These are phyloP conservation scores for Anagrus nilaparvatae DNA, from an alignment of 1,140 invertebrate genomes.

Conservation along the genomic window DNA sequence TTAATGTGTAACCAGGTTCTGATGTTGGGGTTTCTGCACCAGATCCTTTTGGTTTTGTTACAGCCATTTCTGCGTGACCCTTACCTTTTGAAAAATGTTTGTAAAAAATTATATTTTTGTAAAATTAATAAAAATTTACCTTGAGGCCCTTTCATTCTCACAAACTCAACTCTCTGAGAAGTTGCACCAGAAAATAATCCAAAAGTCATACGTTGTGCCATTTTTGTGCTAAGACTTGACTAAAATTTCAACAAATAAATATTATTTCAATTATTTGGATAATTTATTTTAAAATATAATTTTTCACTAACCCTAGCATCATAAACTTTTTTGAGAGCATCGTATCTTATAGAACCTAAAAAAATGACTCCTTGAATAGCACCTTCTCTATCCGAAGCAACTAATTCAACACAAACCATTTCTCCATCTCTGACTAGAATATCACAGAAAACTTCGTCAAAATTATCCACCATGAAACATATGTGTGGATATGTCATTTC, in stretches of 20 bases:
- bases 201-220: constrained; percentile 93
- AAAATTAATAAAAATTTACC: constrained; percentile 32
- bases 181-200: constrained; percentile 72
- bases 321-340: constrained; percentile 92
- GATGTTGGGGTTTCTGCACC: constrained; percentile 91
- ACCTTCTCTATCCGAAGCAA: constrained; percentile 77
- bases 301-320: constrained; percentile 76
- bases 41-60: constrained; percentile 80
- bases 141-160: constrained; percentile 92
- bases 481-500: constrained; percentile 98
- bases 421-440: constrained; percentile 93
- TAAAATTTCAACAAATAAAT: constrained; percentile 43
- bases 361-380: constrained; percentile 87
- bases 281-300: constrained; percentile 1
- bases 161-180: constrained; percentile 88
- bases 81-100: constrained; percentile 47
- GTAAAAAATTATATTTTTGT: background rate
- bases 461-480: constrained; percentile 98
- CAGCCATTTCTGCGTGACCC: constrained; percentile 96
- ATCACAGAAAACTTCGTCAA: constrained; percentile 97
- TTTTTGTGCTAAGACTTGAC: constrained; percentile 87
- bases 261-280: constrained; percentile 5
- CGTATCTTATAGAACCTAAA: constrained; percentile 92
- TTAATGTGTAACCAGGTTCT: constrained; percentile 77
- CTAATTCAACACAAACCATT: constrained; percentile 96